A percentile compares a stretch with the other conserved stretches of the same genome.
Evolutionary conservation across 2,113 vertebrate species (phyloP).

Genomic region (Oxyura jamaicensis): DNA sequence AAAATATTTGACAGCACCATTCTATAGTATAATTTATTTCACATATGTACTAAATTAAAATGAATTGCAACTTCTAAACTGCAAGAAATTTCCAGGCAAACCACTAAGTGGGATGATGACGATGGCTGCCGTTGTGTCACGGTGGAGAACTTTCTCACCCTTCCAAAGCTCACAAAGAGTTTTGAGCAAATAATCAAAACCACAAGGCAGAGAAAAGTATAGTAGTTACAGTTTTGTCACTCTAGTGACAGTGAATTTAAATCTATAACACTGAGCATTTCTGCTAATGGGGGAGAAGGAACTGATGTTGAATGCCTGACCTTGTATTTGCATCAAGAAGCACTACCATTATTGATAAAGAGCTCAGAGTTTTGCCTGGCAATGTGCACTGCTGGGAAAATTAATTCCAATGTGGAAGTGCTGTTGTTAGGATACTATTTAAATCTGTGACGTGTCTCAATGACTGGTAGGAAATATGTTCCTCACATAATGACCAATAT

Average conservation of each 20-base stretch:
- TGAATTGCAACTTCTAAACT: conserved; percentile 17
- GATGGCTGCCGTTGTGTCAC: neutral
- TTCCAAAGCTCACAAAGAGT: neutral
- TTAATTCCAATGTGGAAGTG: neutral
- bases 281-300: neutral
- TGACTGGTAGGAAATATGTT: fast-evolving
- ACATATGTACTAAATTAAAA: conserved; percentile 63
- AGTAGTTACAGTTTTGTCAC: neutral
- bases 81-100: conserved; percentile 51
- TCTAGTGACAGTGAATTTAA: neutral
- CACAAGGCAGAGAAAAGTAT: neutral
- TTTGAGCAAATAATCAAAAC: conserved; percentile 7
- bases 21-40: conserved; percentile 59
- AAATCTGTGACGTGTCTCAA: neutral
- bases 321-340: neutral
- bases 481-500: fast-evolving
- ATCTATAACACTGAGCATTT: neutral
- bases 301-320: neutral
- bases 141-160: neutral
- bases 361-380: neutral
- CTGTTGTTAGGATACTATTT: neutral
- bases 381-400: neutral
- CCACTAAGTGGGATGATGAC: neutral
- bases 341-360: neutral
- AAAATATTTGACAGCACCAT: conserved; percentile 67